These are phyloP conservation scores for Monopterus albus DNA, from an alignment of 2,113 vertebrate genomes.

Conservation along the genomic window DNA sequence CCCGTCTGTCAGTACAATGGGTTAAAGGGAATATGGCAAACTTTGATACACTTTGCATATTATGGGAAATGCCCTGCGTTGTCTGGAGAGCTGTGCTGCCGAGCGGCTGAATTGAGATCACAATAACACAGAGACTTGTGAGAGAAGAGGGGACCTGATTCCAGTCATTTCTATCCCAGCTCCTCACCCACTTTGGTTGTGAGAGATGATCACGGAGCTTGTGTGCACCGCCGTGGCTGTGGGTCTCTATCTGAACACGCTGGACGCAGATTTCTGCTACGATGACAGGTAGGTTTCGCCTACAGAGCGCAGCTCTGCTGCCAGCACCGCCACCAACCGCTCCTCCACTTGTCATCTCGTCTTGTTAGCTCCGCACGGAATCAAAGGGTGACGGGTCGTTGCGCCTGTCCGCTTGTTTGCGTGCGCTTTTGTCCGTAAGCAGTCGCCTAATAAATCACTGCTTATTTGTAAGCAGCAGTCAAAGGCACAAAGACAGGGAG, in stretches of 20 bases:
- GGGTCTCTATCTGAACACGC: constrained; percentile 92
- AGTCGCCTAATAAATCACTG: constrained; percentile 35
- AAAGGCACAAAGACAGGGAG: constrained; percentile 5
- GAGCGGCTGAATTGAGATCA: constrained; percentile 59
- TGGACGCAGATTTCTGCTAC: constrained; percentile 96
- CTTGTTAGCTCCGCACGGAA: constrained; percentile 11
- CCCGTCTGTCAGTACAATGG: constrained; percentile 33
- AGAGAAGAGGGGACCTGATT: constrained; percentile 24
- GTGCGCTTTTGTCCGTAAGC: constrained; percentile 35
- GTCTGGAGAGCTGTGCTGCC: constrained; percentile 43
- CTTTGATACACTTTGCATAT: constrained; percentile 64
- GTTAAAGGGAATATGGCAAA: constrained; percentile 58
- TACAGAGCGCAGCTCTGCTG: no score
- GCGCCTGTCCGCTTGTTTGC: constrained; percentile 25
- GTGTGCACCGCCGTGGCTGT: constrained; percentile 92
- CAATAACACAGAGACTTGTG: constrained; percentile 52
- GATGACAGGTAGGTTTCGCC: constrained; percentile 90
- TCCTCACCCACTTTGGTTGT: constrained; percentile 44
- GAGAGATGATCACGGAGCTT: constrained; percentile 95
- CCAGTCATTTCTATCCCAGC: constrained; percentile 24
- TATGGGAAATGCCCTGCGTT: constrained; percentile 36
- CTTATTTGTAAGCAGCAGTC: constrained; percentile 13
- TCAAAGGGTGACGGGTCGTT: constrained; percentile 6
- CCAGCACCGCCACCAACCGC: constrained; percentile 38
- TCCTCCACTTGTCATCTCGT: constrained; percentile 56